Evolutionary conservation across 2,888 invertebrate species (phyloP), one percentile per base, ranked within the genome.

Genomic region (Mythimna pallens): DNA sequence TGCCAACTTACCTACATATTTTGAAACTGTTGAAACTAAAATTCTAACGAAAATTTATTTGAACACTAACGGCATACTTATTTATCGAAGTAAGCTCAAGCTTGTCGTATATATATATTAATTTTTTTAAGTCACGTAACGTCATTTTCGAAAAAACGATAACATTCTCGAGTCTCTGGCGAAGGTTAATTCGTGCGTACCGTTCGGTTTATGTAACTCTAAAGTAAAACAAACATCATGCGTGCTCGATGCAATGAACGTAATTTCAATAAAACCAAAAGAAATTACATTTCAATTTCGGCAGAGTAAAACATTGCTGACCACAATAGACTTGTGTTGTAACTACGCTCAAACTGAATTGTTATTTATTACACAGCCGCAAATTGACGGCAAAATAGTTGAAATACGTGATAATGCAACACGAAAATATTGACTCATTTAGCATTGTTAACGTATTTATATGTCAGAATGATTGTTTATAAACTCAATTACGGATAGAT

Each of bases 381-480:
- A 76, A 83, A 83, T 73, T 83, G 84, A 43, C 54, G 9, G 50
- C 47, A 65, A 80, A 72, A 72, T 64, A 30, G 40, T 63, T 34
- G 52, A 72, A 70, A 61, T 65, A 71, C 34, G 12, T n/a, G 69
- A 66, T 73, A 78, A 81, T 58, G 30, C 36, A 70, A 64, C 36
- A 36, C 22, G 17, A 67, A 63, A 68, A 72, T 65, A 62, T 74
- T 82, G 59, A 58, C 43, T 55, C 66, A 58, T 55, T 66, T 80
- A 74, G 40, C 47, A 63, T 70, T 66, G 40, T 80, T 80, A 75
- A 30, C 52, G 62, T 64, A 52, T 68, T 54, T 62, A 55, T 62
- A 54, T 22, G 10, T 59, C 62, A n/a, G 36, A 54, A 58, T 30
- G 14, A 14, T 58, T 73, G 22, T 71, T 71, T 66, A 54, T 52